These are phyloP conservation scores for Venturia canescens DNA, from an alignment of 1,140 invertebrate genomes.

Conservation along the genomic window DNA sequence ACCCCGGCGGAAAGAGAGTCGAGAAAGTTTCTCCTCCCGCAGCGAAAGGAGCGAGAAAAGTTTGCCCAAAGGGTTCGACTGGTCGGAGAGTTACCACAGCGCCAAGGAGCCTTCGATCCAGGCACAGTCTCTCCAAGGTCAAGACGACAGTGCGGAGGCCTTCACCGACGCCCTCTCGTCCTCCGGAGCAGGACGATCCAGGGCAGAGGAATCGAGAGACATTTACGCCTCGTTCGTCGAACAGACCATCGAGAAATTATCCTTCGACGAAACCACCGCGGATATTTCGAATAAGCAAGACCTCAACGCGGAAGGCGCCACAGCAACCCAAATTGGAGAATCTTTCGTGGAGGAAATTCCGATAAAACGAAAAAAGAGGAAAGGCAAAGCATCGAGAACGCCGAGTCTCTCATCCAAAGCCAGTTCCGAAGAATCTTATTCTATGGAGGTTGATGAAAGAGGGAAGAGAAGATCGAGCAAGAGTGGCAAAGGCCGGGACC, in stretches of 20 bases:
- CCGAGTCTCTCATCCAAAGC: conserved; percentile 50
- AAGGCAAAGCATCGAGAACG: conserved; percentile 48
- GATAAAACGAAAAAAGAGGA: conserved; percentile 56
- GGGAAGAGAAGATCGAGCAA: conserved; percentile 45
- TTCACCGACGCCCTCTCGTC: conserved; percentile 71
- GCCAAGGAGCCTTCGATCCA: conserved; percentile 64
- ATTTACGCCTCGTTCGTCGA: conserved; percentile 26
- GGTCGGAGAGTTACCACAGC: conserved; percentile 73
- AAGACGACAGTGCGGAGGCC: conserved; percentile 68
- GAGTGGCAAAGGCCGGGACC: conserved; percentile 34
- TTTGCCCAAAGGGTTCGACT: conserved; percentile 49
- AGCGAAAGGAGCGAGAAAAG: conserved; percentile 67
- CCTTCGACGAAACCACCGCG: conserved; percentile 10
- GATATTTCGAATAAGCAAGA: conserved; percentile 12
- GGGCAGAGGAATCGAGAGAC: conserved; percentile 22
- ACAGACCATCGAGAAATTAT: conserved; percentile 33
- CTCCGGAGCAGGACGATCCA: conserved; percentile 38
- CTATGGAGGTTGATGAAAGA: conserved; percentile 39
- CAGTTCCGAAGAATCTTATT: conserved; percentile 62
- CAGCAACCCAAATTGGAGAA: conserved; percentile 39
- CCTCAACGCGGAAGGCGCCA: conserved; percentile 23
- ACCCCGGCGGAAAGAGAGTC: conserved; percentile 65
- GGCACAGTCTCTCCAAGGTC: conserved; percentile 54
- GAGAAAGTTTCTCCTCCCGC: conserved; percentile 62
- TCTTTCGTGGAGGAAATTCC: conserved; percentile 35